phyloP scores from a whole-genome alignment of 2,113 vertebrate species.

The Microcebus griseorufus region DNA sequence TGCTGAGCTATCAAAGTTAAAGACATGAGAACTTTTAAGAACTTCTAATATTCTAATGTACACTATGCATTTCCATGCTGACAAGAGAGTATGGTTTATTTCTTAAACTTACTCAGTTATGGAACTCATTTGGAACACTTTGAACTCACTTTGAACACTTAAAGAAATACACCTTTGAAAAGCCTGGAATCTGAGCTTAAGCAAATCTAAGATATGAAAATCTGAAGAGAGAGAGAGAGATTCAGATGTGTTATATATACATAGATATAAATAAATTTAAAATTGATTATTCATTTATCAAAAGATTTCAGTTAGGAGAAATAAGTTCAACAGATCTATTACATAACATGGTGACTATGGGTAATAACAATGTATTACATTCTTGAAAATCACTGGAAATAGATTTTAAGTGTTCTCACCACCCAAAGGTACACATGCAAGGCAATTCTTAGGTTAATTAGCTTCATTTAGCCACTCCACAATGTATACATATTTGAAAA shows the following conservation, averaged over 20 bases:
- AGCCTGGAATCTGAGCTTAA: neutral
- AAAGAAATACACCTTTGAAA: neutral
- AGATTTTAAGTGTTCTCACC: neutral
- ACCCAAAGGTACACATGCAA: neutral
- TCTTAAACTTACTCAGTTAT: neutral
- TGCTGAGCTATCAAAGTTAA: neutral
- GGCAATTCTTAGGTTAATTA: neutral
- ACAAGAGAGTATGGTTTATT: neutral
- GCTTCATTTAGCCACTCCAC: neutral
- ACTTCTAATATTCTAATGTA: neutral
- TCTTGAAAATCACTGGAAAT: neutral
- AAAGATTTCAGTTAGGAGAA: neutral
- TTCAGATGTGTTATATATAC: neutral
- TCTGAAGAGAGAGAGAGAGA: neutral
- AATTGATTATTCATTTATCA: neutral
- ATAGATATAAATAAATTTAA: neutral
- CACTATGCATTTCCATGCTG: neutral
- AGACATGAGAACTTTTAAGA: neutral
- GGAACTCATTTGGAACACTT: neutral
- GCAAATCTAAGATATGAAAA: conserved; percentile 4
- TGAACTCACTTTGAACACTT: neutral
- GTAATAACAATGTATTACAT: neutral
- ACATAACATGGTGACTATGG: neutral
- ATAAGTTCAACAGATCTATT: neutral
- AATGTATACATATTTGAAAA: neutral